Percentiles rank a stretch among this genome's conserved stretches.
Conservation (phyloP, 2,797 vertebrate species). For the Menidia menidia region DNA sequence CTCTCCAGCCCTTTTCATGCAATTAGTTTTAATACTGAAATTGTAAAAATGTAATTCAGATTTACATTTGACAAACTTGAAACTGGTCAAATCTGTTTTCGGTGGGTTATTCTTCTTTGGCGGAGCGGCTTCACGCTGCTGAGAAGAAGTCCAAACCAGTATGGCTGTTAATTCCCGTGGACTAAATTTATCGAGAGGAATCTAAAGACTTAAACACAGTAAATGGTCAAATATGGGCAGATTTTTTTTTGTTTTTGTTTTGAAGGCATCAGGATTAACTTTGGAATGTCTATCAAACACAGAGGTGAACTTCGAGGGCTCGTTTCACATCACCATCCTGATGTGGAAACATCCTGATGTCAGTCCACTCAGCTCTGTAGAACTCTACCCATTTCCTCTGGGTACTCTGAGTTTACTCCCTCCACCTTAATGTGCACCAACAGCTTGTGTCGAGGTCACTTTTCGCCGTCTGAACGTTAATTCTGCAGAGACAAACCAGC, state of each 20-base stretch:
- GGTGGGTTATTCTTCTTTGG: conserved; percentile 43
- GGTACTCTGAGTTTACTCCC: conserved; percentile 6
- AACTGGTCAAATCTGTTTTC: conserved; percentile 12
- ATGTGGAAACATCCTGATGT: background rate
- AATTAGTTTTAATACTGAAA: conserved; percentile 12
- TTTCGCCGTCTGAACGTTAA: conserved; percentile 22
- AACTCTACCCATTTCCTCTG: conserved; percentile 9
- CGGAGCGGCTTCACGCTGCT: conserved; percentile 21
- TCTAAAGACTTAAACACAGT: conserved; percentile 32
- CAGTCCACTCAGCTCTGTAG: background rate
- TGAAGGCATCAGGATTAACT: conserved; percentile 20
- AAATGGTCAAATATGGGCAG: conserved; percentile 13
- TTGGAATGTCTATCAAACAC: conserved; percentile 37
- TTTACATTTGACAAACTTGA: conserved; percentile 12
- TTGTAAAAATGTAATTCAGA: conserved; percentile 1
- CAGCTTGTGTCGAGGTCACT: conserved; percentile 15
- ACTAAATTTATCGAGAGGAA: background rate
- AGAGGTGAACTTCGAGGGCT: conserved; percentile 5
- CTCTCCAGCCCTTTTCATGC: background rate
- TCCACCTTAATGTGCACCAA: conserved; percentile 28
- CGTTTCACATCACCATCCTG: background rate
- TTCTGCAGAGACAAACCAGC: conserved; percentile 55
- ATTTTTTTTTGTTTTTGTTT: background rate
- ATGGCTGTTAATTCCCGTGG: conserved; percentile 28
- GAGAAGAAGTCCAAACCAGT: conserved; percentile 20